Base-by-base conservation (phyloP, 2,797 vertebrate species). In the Heteromormyrus szaboi region DNA sequence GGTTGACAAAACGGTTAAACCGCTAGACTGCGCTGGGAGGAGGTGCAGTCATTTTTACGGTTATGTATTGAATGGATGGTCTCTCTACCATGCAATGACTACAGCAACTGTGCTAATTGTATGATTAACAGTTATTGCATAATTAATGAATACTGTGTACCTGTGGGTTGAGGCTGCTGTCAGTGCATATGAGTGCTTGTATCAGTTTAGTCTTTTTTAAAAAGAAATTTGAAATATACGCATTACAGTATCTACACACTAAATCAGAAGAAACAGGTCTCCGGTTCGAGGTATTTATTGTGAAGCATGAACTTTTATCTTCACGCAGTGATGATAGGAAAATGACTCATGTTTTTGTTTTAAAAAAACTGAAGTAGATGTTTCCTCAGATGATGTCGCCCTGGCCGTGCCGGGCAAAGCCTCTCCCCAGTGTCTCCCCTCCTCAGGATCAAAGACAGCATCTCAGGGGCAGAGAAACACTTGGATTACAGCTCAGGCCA, bases 271-370 rank as follows among this genome's bases (percentile, higher is more conserved):
- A 90, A 92, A 90, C 87, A 90, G 65, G 90, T 91, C 91, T 92
- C 88, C 33, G 89, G 90, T 90, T 93, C 92, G 88, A 91, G 90
- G 93, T 96, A 96, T 96, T 97, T 96, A 95, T 96, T 94, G 95
- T 94, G 92, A 65, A 90, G 93, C 95, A 93, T 95, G 94, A 92
- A 93, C 94, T 86, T 90, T 93, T 91, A 87, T 91, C 76, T 89
- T 91, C 87, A 90, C 91, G 48, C 90, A 94, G 92, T 93, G 94
- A 96, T 95, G 93, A 91, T 94, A 96, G 95, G 95, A 96, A 96
- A 94, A 92, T 88, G 86, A 85, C 33, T 83, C 91, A 91, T 92
- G 93, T 93, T 94, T 93, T 92, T 91, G 90, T 91, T 92, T 90
- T 90, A 90, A 19, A 88, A 88, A 93, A 90, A 93, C 92, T 93